Conservation (phyloP, 2,113 vertebrate species). For the Hippocampus guttulatus region DNA sequence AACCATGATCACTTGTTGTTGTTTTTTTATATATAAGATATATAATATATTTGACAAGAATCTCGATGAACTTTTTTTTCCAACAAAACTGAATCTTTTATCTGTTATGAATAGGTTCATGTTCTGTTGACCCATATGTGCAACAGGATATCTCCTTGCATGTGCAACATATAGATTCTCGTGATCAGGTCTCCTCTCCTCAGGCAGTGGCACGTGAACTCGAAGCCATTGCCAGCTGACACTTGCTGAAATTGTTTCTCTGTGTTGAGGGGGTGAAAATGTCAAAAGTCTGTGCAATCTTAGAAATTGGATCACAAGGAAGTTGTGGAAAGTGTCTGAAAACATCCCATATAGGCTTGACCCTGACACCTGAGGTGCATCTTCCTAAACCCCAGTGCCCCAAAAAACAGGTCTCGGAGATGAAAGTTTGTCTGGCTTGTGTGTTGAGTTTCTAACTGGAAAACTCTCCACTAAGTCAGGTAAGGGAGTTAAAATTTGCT, state of each 20-base stretch:
- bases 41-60: too few species aligned
- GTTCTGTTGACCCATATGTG: background rate
- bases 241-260: constrained; percentile 4
- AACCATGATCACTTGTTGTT: too few species aligned
- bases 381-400: background rate
- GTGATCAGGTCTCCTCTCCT: background rate
- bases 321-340: background rate
- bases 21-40: too few species aligned
- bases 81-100: too few species aligned
- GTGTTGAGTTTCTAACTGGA: background rate
- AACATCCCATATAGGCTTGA: background rate
- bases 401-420: background rate
- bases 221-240: background rate
- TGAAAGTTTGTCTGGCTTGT: background rate
- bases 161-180: background rate
- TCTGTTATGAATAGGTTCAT: too few species aligned
- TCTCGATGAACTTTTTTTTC: too few species aligned
- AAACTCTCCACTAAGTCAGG: background rate
- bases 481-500: background rate
- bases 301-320: constrained; percentile 1
- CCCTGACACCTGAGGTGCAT: background rate
- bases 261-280: background rate
- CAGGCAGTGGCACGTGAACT: background rate
- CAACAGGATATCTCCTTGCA: background rate
- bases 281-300: background rate